Conservation (phyloP, 2,113 vertebrate species). For the Progne subis region DNA sequence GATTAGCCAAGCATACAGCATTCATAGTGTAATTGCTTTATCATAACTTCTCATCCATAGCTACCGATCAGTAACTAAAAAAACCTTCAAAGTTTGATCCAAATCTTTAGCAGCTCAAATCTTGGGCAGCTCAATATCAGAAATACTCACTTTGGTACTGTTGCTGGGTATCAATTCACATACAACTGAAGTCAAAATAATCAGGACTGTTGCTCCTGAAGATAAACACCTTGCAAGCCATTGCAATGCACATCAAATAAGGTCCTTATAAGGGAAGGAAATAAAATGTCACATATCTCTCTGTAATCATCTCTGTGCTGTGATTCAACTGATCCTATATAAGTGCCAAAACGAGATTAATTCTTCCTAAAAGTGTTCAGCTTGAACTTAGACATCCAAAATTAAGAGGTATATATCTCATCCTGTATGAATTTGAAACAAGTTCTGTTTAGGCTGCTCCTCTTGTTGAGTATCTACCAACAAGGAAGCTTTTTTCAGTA, state of each 20-base stretch:
- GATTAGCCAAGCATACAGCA: accelerated
- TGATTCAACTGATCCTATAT: neutral
- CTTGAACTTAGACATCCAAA: neutral
- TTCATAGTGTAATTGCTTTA: neutral
- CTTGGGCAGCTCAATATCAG: neutral
- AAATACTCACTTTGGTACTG: neutral
- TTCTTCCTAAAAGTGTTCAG: neutral
- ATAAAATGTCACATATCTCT: neutral
- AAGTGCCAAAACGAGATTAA: neutral
- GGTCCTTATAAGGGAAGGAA: neutral
- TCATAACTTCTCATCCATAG: too few relatives aligned
- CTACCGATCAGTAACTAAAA: neutral
- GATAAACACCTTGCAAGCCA: neutral
- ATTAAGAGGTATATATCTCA: neutral
- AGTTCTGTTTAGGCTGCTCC: neutral
- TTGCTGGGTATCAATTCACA: neutral
- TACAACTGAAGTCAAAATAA: neutral
- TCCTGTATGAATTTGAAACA: neutral
- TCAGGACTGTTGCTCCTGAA: neutral
- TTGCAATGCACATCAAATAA: neutral
- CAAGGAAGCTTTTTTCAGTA: neutral
- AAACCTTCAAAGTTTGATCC: neutral
- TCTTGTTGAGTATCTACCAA: neutral
- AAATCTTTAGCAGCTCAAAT: neutral
- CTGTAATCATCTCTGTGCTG: neutral